These are phyloP conservation scores for Prorops nasuta DNA, from an alignment of 1,140 invertebrate genomes.

Conservation along the genomic window DNA sequence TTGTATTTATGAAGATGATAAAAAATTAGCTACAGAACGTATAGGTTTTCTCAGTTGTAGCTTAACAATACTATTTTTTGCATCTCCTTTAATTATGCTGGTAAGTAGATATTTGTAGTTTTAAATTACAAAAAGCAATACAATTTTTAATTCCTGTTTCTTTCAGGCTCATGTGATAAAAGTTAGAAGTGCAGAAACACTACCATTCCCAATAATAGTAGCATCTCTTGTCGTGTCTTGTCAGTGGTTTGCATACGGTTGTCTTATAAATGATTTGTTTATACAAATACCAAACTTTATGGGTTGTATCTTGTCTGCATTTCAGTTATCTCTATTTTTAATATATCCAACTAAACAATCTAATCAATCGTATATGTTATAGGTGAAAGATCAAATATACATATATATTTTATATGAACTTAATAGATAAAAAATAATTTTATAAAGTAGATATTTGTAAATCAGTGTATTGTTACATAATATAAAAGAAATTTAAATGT, in stretches of 20 bases:
- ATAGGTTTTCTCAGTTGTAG: slow-evolving; percentile 69
- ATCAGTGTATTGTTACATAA: no score
- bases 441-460: no score
- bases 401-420: background rate
- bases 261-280: slow-evolving; percentile 68
- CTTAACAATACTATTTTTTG: slow-evolving; percentile 75
- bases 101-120: slow-evolving; percentile 45
- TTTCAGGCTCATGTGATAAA: slow-evolving; percentile 68
- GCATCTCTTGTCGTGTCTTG: slow-evolving; percentile 71
- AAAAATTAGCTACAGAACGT: slow-evolving; percentile 31
- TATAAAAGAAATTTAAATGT: no score
- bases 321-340: slow-evolving; percentile 70
- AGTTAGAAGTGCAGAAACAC: slow-evolving; percentile 71
- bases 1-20: slow-evolving; percentile 45
- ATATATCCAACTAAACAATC: slow-evolving; percentile 62
- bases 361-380: slow-evolving; percentile 35
- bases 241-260: slow-evolving; percentile 76
- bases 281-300: slow-evolving; percentile 74
- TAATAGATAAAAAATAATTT: no score
- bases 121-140: background rate
- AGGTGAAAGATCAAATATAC: slow-evolving; percentile 18
- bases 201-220: slow-evolving; percentile 77
- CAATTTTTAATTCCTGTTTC: slow-evolving; percentile 10
- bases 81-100: slow-evolving; percentile 73
- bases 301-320: slow-evolving; percentile 65